Conservation (phyloP, 2,113 vertebrate species). For the Oenanthe oenanthe region DNA sequence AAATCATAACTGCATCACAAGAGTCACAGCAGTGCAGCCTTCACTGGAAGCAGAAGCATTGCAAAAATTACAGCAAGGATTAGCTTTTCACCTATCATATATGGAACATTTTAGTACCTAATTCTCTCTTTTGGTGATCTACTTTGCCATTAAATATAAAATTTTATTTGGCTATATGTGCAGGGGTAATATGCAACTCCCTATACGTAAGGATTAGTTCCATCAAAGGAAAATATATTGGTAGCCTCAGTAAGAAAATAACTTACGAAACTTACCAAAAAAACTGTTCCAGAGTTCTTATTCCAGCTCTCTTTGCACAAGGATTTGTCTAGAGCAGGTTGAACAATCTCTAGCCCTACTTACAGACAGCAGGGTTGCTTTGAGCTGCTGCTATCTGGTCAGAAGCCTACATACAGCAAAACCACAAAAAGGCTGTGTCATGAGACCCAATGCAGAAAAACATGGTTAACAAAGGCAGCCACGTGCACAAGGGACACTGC, state of each 20-base stretch:
- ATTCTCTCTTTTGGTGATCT: not conserved
- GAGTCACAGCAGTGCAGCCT: not conserved
- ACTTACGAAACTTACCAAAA: not conserved
- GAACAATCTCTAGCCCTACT: not conserved
- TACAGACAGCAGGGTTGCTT: not conserved
- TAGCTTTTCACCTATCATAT: not conserved
- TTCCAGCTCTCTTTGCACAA: not conserved
- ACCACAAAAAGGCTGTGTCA: not conserved
- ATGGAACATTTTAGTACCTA: not conserved
- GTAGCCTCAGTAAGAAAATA: not conserved
- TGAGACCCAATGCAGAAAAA: not conserved
- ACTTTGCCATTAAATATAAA: not conserved
- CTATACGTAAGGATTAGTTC: not conserved
- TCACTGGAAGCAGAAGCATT: not conserved
- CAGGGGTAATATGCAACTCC: not conserved
- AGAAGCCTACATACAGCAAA: not conserved
- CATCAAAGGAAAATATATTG: not conserved
- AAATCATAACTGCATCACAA: accelerated
- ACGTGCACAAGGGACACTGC: accelerated
- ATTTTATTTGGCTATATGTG: not conserved
- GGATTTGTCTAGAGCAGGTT: not conserved
- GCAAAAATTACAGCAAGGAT: not conserved
- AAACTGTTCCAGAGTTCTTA: not conserved
- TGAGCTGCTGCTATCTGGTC: not conserved
- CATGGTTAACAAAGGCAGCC: not conserved